Conservation (phyloP, 2,797 vertebrate species). For the Ptychadena robeensis region DNA sequence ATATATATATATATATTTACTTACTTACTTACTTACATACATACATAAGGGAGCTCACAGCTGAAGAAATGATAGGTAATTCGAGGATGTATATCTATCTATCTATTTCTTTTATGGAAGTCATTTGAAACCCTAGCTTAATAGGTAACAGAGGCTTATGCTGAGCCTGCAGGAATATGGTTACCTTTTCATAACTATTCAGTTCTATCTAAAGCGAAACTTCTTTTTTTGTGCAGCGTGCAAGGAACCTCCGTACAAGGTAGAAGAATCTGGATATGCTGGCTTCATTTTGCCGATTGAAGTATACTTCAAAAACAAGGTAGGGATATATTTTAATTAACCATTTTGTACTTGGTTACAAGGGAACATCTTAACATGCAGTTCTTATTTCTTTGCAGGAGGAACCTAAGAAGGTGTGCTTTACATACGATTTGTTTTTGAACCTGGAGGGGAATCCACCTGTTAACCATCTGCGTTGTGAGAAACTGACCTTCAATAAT, state of each 20-base stretch:
- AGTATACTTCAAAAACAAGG: constrained; percentile 99
- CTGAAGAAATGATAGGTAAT: too few relatives aligned
- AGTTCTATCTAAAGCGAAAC: neutral
- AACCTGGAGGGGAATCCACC: constrained; percentile 98
- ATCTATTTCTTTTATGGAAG: too few relatives aligned
- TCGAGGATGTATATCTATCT: too few relatives aligned
- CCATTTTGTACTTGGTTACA: neutral
- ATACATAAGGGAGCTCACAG: too few relatives aligned
- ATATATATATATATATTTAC: too few relatives aligned
- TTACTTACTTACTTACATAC: too few relatives aligned
- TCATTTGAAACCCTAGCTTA: too few relatives aligned
- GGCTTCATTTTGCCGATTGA: constrained; percentile 99
- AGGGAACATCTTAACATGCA: neutral
- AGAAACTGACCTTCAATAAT: constrained; percentile 99
- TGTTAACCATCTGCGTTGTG: constrained; percentile 96
- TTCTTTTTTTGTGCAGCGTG: constrained; percentile 80
- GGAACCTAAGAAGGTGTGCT: constrained; percentile 95
- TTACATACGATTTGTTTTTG: constrained; percentile 97
- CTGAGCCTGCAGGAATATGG: neutral
- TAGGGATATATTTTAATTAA: constrained; percentile 63
- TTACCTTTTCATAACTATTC: neutral
- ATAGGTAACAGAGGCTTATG: too few relatives aligned
- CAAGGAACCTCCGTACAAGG: constrained; percentile 98
- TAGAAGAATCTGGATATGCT: constrained; percentile 97
- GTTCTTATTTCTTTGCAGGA: constrained; percentile 77